These are phyloP conservation scores for Lynx canadensis DNA, from an alignment of 2,113 vertebrate genomes.

Conservation along the genomic window DNA sequence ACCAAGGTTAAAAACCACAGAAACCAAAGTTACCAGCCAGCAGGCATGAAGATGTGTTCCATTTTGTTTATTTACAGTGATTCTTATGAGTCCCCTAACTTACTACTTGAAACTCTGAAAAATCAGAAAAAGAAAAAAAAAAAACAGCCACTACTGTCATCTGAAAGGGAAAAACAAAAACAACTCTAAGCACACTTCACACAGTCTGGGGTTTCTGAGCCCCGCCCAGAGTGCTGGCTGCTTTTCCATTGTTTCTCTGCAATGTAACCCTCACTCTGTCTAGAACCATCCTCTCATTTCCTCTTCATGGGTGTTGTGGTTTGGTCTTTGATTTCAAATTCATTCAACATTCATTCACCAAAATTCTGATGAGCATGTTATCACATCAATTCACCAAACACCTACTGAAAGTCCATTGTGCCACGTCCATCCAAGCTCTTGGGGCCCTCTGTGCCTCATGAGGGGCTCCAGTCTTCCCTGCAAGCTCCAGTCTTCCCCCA, in stretches of 20 bases:
- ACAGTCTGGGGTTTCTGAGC: neutral
- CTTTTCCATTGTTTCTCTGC: neutral
- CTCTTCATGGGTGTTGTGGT: constrained; percentile 60
- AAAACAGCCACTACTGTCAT: neutral
- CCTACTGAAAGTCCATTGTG: neutral
- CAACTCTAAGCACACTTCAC: neutral
- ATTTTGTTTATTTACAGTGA: neutral
- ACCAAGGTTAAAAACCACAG: neutral
- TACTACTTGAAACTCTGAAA: neutral
- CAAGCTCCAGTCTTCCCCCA: neutral
- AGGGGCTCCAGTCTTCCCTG: neutral
- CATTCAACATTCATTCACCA: constrained; percentile 72
- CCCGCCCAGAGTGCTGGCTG: accelerated
- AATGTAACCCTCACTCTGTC: neutral
- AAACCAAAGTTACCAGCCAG: neutral
- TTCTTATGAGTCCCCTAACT: neutral
- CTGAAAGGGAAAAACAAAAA: neutral
- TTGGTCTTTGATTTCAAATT: constrained; percentile 74
- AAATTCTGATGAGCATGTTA: neutral
- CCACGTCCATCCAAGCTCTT: neutral
- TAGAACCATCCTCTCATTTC: constrained; percentile 45
- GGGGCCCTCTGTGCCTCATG: neutral
- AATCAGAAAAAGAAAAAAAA: neutral
- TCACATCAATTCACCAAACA: neutral
- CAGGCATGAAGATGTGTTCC: neutral